A percentile compares a stretch with the other conserved stretches of the same genome.
These are phyloP conservation scores for Myzus persicae DNA, from an alignment of 1,140 invertebrate species.

Conservation along the genomic window DNA sequence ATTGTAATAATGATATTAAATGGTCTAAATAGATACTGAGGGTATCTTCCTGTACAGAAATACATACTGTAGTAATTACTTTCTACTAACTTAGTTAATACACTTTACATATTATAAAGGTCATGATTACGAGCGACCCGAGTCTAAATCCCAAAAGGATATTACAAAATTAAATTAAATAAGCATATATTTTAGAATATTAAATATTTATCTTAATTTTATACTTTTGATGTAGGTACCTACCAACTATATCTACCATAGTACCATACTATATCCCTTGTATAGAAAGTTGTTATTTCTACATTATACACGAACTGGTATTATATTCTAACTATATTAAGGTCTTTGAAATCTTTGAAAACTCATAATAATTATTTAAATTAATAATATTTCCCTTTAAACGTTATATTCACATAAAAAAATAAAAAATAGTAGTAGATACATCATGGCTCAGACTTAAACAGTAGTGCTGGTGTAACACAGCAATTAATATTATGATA, in stretches of 20 bases:
- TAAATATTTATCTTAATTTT: constrained; percentile 20
- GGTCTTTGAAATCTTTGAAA: not conserved
- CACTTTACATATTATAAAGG: not conserved
- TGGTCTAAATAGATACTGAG: not conserved
- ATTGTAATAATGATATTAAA: not conserved
- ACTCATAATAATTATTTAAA: not conserved
- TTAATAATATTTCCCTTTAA: not conserved
- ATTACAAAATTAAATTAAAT: constrained; percentile 5
- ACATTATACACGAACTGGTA: not conserved
- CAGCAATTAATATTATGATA: not conserved
- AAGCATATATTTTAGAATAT: constrained; percentile 6
- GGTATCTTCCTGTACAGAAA: not conserved
- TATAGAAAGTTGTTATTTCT: not conserved
- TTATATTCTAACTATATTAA: too few species aligned
- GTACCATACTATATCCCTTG: too few species aligned
- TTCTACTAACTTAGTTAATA: constrained; percentile 9
- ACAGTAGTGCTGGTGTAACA: not conserved
- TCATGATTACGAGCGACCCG: not conserved
- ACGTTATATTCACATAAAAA: not conserved
- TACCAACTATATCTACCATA: not conserved
- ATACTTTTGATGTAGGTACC: not conserved
- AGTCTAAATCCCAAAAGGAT: not conserved
- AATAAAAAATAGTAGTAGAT: not conserved
- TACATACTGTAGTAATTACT: not conserved
- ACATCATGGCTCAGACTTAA: not conserved